These are phyloP conservation scores for Heterodera schachtii DNA, from an alignment of 1,140 invertebrate species.

Conservation along the genomic window DNA sequence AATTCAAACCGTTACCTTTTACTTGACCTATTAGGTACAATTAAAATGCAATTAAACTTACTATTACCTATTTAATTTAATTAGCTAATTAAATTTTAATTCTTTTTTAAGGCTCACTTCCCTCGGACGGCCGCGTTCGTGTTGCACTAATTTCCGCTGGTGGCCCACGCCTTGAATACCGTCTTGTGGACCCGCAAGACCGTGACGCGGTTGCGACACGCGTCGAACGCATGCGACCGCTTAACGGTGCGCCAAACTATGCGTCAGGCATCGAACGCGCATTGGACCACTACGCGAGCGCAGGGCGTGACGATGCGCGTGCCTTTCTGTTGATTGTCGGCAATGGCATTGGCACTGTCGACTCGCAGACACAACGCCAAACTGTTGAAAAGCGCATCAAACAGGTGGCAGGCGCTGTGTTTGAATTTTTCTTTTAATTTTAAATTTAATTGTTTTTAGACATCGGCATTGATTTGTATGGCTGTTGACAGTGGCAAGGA, in stretches of 20 bases:
- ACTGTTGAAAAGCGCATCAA: conserved; percentile 36
- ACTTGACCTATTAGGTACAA: conserved; percentile 50
- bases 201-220: conserved; percentile 40
- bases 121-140: conserved; percentile 40
- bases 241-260: conserved; percentile 44
- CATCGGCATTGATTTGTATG: conserved; percentile 36
- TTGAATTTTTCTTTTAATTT: conserved; percentile 14
- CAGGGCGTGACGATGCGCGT: conserved; percentile 39
- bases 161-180: conserved; percentile 43
- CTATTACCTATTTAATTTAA: no score
- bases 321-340: conserved; percentile 52
- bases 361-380: conserved; percentile 40
- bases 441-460: conserved; percentile 34
- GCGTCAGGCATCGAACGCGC: conserved; percentile 36
- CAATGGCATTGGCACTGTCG: conserved; percentile 44
- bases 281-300: conserved; percentile 49
- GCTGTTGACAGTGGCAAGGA: conserved; percentile 56
- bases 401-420: conserved; percentile 11
- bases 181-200: conserved; percentile 46
- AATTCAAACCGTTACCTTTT: conserved; percentile 58
- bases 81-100: no score
- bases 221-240: conserved; percentile 46
- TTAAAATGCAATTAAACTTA: not conserved
- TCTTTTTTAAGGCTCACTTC: conserved; percentile 45
- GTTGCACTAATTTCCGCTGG: conserved; percentile 45